phyloP scores from a whole-genome alignment of 2,797 vertebrate species.

The Eupleurogrammus muticus region DNA sequence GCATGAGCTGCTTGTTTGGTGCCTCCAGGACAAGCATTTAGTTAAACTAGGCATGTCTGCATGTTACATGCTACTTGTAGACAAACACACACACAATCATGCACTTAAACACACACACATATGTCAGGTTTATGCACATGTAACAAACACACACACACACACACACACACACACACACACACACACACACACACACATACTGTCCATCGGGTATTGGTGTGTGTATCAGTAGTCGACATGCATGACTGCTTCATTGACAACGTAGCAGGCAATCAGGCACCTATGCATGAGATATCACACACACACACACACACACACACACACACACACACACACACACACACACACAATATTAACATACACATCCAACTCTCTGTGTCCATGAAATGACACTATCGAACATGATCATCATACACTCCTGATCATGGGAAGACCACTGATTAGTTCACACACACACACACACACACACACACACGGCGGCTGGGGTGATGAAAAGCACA shows the following conservation, averaged over 20 bases:
- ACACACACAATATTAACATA: constrained; percentile 42
- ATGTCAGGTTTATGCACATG: not conserved
- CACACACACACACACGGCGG: constrained; percentile 20
- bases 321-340: constrained; percentile 2
- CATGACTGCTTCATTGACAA: constrained; percentile 67
- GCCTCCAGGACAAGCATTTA: constrained; percentile 32
- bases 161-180: not conserved
- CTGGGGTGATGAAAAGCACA: constrained; percentile 26
- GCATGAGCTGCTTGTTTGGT: constrained; percentile 54
- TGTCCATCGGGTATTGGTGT: constrained; percentile 15
- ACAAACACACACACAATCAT: constrained; percentile 11
- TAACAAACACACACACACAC: constrained; percentile 3
- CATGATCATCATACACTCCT: constrained; percentile 27
- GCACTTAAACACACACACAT: not conserved
- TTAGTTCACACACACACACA: constrained; percentile 19
- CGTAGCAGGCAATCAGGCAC: constrained; percentile 70
- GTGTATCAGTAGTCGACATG: constrained; percentile 69
- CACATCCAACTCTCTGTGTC: constrained; percentile 48
- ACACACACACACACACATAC: not conserved
- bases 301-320: constrained; percentile 15
- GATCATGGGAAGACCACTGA: constrained; percentile 13
- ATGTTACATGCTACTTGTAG: constrained; percentile 29
- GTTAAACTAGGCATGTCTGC: constrained; percentile 39
- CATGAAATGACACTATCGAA: constrained; percentile 42
- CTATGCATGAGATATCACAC: constrained; percentile 61